Evolutionary conservation across 1,140 invertebrate genomes (phyloP).

Genomic region (Araneus ventricosus): DNA sequence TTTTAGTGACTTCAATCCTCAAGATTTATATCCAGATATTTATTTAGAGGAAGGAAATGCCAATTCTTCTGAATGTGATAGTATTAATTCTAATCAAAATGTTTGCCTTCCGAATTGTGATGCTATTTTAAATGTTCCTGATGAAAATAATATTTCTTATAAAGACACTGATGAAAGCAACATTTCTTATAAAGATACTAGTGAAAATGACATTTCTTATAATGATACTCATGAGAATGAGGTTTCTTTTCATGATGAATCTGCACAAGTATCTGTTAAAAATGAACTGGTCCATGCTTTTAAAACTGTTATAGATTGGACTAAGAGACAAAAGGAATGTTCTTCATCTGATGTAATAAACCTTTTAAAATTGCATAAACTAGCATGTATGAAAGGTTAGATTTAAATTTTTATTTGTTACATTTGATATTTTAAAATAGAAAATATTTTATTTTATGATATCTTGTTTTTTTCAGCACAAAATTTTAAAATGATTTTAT

Average conservation of each 20-base stretch:
- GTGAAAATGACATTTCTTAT: background rate
- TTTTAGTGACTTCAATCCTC: background rate
- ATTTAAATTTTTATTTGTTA: background rate
- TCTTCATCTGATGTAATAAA: constrained; percentile 4
- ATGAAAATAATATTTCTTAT: background rate
- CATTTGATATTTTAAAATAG: background rate
- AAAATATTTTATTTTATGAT: too few relatives aligned
- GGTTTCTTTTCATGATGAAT: background rate
- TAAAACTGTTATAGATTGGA: constrained; percentile 34
- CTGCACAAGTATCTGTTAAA: background rate
- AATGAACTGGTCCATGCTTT: constrained; percentile 32
- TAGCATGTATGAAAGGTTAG: constrained; percentile 39
- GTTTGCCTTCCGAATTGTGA: constrained; percentile 21
- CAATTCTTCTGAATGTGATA: constrained; percentile 18
- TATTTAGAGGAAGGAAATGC: background rate
- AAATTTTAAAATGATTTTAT: too few relatives aligned
- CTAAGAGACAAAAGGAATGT: background rate
- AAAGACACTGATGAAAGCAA: too few relatives aligned
- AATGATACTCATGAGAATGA: too few relatives aligned
- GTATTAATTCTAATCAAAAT: constrained; percentile 6
- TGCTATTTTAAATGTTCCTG: constrained; percentile 16
- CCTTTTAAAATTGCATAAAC: background rate
- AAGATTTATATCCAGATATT: constrained; percentile 22
- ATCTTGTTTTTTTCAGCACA: too few relatives aligned
- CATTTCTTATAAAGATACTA: too few relatives aligned